Conservation (phyloP, 2,888 invertebrate species). For the Temnothorax unifasciatus region DNA sequence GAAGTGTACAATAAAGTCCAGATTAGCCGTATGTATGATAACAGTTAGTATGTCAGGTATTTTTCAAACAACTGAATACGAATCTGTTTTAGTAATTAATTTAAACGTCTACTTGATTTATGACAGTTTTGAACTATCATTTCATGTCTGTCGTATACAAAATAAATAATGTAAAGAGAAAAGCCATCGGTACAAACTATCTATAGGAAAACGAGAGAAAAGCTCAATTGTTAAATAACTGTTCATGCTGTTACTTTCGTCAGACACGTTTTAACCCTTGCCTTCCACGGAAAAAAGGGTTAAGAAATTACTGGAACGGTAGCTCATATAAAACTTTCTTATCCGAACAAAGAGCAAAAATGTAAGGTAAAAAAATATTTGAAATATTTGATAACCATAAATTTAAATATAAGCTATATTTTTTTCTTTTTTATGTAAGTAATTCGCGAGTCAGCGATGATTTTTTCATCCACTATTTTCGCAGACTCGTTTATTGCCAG, state of each 20-base stretch:
- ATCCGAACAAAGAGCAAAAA: neutral
- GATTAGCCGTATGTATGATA: conserved; percentile 4
- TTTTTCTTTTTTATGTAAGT: neutral
- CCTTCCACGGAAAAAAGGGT: neutral
- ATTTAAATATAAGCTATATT: neutral
- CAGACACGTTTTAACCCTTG: no score
- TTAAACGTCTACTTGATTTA: neutral
- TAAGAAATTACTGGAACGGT: neutral
- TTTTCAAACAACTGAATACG: neutral
- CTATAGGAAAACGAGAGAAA: neutral
- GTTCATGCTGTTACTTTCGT: neutral
- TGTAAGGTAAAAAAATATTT: neutral
- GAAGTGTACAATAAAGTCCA: neutral
- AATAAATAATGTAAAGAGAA: neutral
- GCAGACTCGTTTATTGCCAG: neutral
- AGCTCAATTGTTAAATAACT: neutral
- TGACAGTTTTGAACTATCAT: neutral
- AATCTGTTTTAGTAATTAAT: neutral
- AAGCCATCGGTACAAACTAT: neutral
- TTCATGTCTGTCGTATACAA: neutral
- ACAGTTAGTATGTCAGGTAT: neutral
- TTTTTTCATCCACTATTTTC: neutral
- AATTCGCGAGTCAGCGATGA: neutral
- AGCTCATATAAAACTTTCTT: neutral
- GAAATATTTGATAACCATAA: neutral